These are phyloP conservation scores for Helicorthomorpha holstii DNA, from an alignment of 1,140 invertebrate genomes.

Conservation along the genomic window DNA sequence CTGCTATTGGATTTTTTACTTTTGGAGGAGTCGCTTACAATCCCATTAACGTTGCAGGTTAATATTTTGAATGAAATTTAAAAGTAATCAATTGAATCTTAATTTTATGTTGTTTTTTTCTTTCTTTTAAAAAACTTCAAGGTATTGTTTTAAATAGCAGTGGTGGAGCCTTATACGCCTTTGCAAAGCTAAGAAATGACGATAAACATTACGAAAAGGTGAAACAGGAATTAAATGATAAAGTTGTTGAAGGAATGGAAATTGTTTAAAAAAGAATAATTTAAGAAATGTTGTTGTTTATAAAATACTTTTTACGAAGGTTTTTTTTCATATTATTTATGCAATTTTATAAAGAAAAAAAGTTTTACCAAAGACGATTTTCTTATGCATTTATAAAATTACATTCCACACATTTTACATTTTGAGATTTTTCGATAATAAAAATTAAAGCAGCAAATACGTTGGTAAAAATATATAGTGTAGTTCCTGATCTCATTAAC, in stretches of 20 bases:
- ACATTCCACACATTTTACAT: no score
- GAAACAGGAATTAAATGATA: neutral
- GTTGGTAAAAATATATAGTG: no score
- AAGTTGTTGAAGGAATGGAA: neutral
- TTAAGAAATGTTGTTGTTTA: neutral
- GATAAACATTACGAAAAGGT: conserved; percentile 19
- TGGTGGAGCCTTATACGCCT: conserved; percentile 29
- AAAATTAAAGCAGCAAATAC: no score
- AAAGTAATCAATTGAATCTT: neutral
- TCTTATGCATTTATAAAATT: no score
- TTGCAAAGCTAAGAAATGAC: no score
- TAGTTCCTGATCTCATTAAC: no score
- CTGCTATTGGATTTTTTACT: conserved; percentile 30
- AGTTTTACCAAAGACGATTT: no score
- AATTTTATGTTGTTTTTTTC: neutral
- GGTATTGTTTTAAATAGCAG: conserved; percentile 28
- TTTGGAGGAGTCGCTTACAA: conserved; percentile 28
- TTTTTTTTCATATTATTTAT: neutral
- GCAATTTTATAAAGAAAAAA: neutral
- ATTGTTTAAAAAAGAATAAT: neutral
- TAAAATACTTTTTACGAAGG: neutral
- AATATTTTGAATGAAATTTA: conserved; percentile 1
- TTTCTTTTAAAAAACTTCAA: conserved; percentile 9
- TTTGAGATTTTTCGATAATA: no score
- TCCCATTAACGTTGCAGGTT: conserved; percentile 22